Conservation (phyloP, 2,888 invertebrate genomes). For the Heliconius ismenius region DNA sequence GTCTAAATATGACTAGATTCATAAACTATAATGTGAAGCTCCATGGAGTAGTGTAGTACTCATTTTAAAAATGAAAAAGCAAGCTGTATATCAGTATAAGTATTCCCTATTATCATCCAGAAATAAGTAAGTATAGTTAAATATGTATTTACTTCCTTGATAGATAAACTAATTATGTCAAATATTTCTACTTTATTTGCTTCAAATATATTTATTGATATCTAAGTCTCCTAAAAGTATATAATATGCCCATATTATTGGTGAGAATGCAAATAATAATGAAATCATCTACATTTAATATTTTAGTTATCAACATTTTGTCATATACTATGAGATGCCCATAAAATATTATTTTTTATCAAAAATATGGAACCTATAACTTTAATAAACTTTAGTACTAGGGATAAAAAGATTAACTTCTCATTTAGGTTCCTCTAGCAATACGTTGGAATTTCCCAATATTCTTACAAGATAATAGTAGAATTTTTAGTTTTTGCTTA, state of each 20-base stretch:
- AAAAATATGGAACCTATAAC: background rate
- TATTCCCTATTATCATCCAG: constrained; percentile 39
- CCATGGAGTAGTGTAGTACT: background rate
- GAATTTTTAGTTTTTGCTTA: too few relatives aligned
- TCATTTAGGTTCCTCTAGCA: too few relatives aligned
- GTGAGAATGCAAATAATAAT: too few relatives aligned
- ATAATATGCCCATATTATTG: too few relatives aligned
- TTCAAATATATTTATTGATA: background rate
- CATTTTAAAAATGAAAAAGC: constrained; percentile 34
- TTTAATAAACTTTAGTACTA: background rate
- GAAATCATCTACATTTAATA: background rate
- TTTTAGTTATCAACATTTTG: background rate
- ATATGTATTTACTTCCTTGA: background rate
- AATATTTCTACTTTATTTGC: background rate
- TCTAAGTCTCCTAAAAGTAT: too few relatives aligned
- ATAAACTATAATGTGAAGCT: background rate
- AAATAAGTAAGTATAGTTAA: constrained; percentile 34
- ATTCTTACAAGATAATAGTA: too few relatives aligned
- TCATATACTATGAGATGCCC: too few relatives aligned
- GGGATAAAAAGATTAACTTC: too few relatives aligned
- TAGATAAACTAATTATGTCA: background rate
- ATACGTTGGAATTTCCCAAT: too few relatives aligned
- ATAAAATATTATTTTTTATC: background rate
- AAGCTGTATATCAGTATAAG: constrained; percentile 33
- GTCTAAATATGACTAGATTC: background rate